Percentiles rank a stretch among this genome's conserved stretches.
These are phyloP conservation scores for Blastomussa wellsi DNA, from an alignment of 92 coral and sea anemone species.

Conservation along the genomic window DNA sequence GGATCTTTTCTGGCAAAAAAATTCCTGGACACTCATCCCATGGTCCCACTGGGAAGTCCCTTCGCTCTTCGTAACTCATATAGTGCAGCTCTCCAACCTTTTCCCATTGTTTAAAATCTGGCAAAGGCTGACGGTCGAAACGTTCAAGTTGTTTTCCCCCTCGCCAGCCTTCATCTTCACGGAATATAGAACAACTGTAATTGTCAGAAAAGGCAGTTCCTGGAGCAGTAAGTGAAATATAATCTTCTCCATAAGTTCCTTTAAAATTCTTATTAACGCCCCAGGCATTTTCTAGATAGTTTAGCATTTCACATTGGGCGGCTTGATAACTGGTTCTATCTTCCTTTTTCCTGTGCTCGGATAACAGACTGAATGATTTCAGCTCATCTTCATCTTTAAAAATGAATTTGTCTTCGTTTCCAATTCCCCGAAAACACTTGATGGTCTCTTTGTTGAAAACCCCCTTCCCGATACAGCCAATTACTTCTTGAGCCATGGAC, in stretches of 20 bases:
- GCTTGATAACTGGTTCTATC: conserved; percentile 18
- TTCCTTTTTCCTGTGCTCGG: conserved; percentile 43
- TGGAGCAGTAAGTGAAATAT: neutral
- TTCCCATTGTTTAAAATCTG: conserved; percentile 46
- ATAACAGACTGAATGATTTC: conserved; percentile 16
- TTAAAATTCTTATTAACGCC: conserved; percentile 20
- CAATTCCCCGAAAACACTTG: conserved; percentile 33
- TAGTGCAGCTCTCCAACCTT: conserved; percentile 36
- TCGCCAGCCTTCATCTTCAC: conserved; percentile 16
- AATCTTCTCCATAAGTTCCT: conserved; percentile 41
- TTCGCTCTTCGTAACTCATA: conserved; percentile 34
- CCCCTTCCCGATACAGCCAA: conserved; percentile 18
- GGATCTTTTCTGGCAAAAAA: conserved; percentile 49
- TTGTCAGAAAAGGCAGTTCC: conserved; percentile 45
- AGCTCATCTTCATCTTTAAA: conserved; percentile 30
- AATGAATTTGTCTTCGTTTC: conserved; percentile 28
- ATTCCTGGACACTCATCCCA: conserved; percentile 41
- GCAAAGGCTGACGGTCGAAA: conserved; percentile 34
- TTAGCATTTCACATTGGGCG: neutral
- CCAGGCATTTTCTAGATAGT: conserved; percentile 41
- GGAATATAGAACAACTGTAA: conserved; percentile 37
- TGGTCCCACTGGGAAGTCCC: conserved; percentile 22
- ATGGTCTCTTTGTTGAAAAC: conserved; percentile 28
- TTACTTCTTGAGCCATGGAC: conserved; percentile 23
- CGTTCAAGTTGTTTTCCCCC: neutral